These are phyloP conservation scores for Drosophila atripex DNA, from an alignment of 2,888 invertebrate species.

Conservation along the genomic window DNA sequence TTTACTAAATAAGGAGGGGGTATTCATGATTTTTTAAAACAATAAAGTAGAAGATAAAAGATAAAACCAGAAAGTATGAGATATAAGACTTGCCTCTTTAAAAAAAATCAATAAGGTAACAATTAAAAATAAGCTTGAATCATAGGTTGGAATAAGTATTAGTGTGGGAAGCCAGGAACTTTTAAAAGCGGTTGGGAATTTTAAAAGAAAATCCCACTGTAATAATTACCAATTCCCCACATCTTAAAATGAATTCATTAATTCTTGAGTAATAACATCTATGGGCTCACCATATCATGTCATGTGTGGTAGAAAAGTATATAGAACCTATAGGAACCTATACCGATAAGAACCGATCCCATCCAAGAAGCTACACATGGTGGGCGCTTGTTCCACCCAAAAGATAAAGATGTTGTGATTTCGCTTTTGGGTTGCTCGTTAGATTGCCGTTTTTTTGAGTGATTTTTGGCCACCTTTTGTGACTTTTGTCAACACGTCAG, in stretches of 20 bases:
- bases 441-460: conserved; percentile 17
- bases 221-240: no score
- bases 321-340: background rate
- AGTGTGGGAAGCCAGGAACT: background rate
- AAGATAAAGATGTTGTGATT: conserved; percentile 32
- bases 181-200: conserved; percentile 1
- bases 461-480: conserved; percentile 11
- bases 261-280: no score
- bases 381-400: conserved; percentile 1
- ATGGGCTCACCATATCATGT: no score
- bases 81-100: background rate
- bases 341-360: conserved; percentile 29
- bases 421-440: conserved; percentile 13
- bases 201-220: background rate
- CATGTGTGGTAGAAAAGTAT: background rate
- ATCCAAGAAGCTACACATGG: conserved; percentile 13
- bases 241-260: background rate
- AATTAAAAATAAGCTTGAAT: conserved; percentile 13
- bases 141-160: background rate
- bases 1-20: no score
- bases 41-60: background rate
- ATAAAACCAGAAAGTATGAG: background rate
- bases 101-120: conserved; percentile 27
- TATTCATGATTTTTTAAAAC: no score
- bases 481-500: conserved; percentile 23